Percentiles rank a stretch among this genome's conserved stretches.
Conservation (phyloP, 2,113 vertebrate species). For the Conger conger region DNA sequence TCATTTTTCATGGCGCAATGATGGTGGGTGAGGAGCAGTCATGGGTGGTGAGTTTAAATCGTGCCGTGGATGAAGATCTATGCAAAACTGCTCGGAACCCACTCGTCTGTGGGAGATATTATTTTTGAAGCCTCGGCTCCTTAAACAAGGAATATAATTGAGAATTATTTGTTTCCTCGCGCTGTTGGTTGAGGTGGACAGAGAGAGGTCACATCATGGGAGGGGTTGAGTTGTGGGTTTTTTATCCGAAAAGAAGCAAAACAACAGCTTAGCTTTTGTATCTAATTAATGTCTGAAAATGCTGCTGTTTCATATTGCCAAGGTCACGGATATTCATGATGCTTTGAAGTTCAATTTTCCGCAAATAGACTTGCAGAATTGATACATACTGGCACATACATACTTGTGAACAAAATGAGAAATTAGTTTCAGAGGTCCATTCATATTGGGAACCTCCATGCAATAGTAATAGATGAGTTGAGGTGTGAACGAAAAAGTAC, state of each 20-base stretch:
- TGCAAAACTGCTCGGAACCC: conserved; percentile 1
- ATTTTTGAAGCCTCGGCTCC: conserved; percentile 8
- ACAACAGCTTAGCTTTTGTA: background rate
- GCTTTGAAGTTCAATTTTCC: background rate
- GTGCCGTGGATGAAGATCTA: conserved; percentile 1
- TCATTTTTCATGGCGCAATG: background rate
- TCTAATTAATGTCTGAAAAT: background rate
- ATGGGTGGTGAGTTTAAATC: background rate
- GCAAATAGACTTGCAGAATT: background rate
- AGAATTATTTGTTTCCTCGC: conserved; percentile 7
- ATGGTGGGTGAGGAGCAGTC: conserved; percentile 10
- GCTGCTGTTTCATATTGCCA: conserved; percentile 5
- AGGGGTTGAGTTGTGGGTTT: background rate
- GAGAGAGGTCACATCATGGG: background rate
- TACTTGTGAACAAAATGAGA: conserved; percentile 5
- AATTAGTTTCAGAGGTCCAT: background rate
- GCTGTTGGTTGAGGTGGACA: background rate
- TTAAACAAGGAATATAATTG: conserved; percentile 15
- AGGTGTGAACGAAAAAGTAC: background rate
- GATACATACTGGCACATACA: background rate
- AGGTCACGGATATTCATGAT: conserved; percentile 7
- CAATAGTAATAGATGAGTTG: background rate
- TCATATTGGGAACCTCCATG: background rate
- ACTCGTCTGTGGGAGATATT: background rate
- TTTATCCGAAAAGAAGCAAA: background rate